These are phyloP conservation scores for Busseola fusca DNA, from an alignment of 2,888 invertebrate genomes.

Conservation along the genomic window DNA sequence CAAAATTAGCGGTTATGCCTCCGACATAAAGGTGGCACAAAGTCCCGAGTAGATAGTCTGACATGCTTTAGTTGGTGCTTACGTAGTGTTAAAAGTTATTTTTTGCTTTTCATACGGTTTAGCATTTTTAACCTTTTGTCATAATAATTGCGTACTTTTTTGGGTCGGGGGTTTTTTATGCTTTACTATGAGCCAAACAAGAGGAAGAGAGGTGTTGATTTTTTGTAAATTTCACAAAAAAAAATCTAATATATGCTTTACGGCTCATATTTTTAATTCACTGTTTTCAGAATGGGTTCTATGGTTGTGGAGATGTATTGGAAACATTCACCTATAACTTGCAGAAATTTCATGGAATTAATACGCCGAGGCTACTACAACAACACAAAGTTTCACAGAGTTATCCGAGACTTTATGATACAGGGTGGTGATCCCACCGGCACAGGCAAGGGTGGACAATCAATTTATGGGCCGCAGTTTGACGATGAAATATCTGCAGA, in stretches of 20 bases:
- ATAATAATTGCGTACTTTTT: no score
- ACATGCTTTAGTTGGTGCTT: no score
- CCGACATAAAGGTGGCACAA: no score
- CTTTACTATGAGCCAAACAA: no score
- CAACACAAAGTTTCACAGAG: conserved; percentile 98
- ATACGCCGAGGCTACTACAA: conserved; percentile 98
- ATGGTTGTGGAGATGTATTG: conserved; percentile 98
- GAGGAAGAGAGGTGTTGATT: no score
- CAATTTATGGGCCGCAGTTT: conserved; percentile 98
- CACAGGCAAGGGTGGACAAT: conserved; percentile 98
- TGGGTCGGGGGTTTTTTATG: no score
- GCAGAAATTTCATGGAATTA: conserved; percentile 98
- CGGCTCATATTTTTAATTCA: background rate
- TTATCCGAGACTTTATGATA: conserved; percentile 98
- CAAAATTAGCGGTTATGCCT: no score
- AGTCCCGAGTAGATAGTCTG: no score
- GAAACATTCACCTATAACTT: conserved; percentile 99
- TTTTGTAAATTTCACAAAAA: background rate
- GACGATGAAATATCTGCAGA: conserved; percentile 98
- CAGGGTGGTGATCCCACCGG: conserved; percentile 99
- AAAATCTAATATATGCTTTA: background rate
- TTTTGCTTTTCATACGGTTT: no score
- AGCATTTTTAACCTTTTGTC: no score
- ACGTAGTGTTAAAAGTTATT: no score
- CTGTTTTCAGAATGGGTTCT: conserved; percentile 95